Evolutionary conservation across 1,140 invertebrate species (phyloP), one percentile per base, ranked within the genome.

Genomic region (Agraylea sexmaculata): DNA sequence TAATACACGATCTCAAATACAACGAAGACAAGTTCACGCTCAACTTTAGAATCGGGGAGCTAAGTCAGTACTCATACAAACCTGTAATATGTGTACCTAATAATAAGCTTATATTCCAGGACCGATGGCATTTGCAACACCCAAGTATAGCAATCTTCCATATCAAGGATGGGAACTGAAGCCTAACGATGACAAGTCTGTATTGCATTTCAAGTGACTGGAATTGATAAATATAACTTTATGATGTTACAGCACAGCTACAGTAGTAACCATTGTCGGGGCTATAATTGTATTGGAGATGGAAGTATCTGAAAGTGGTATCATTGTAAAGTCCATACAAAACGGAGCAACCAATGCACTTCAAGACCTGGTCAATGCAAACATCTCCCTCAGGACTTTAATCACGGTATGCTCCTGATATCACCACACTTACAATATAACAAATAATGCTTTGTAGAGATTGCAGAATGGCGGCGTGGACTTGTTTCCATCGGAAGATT

Each of bases 401-500:
- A 46, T 40, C 4, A 29, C 22, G 19, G 47, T 43, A 36, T 18
- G 42, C 19, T 19, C n/a, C 23, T n/a, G n/a, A 8, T 27, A 8
- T 27, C 23, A n/a, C n/a, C 23, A 27, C 23, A 27, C 23, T n/a
- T 27, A 27, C 7, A n/a, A 25, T 25, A 25, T 7, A n/a, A n/a
- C n/a, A n/a, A n/a, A n/a, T n/a, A n/a, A n/a, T n/a, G 6, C 33
- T 40, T 23, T 5, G 6, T 54, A 86, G 82, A 71, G 77, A 43
- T 69, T 88, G 61, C 71, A 73, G 43, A 63, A 65, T 20, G 71
- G 75, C 4, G 87, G 87, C n/a, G 76, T 90, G 23, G 87, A 92
- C 57, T 65, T 94, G n/a, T 94, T 93, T 59, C 89, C 89, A 0
- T 77, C 79, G 41, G 74, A 77, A 43, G 90, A 93, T 60, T 84